These are phyloP conservation scores for Synanthedon myopaeformis DNA, from an alignment of 2,888 invertebrate species.

Conservation along the genomic window DNA sequence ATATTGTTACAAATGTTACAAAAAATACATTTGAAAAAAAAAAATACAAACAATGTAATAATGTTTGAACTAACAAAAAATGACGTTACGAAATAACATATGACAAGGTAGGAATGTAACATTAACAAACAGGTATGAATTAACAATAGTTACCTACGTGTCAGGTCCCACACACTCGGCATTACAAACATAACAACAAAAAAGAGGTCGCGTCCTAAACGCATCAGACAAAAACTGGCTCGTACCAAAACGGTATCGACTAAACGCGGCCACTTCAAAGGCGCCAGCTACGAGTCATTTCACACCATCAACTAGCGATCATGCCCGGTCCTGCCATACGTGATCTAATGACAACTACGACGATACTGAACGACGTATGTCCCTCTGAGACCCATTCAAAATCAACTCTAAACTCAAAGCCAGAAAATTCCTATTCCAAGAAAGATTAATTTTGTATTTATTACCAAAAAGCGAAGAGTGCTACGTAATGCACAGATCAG, in stretches of 20 bases:
- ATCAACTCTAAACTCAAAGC: not conserved
- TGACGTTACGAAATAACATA: slow-evolving; percentile 16
- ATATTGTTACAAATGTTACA: too few species aligned
- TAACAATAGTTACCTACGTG: slow-evolving; percentile 66
- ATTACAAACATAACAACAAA: slow-evolving; percentile 63
- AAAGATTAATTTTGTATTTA: slow-evolving; percentile 10
- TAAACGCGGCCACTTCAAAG: slow-evolving; percentile 49
- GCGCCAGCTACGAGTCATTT: slow-evolving; percentile 49
- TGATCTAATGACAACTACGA: slow-evolving; percentile 53
- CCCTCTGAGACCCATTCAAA: slow-evolving; percentile 1
- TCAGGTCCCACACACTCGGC: slow-evolving; percentile 67
- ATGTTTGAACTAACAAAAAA: slow-evolving; percentile 19
- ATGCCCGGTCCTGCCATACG: slow-evolving; percentile 38
- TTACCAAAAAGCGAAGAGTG: slow-evolving; percentile 6
- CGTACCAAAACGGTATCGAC: slow-evolving; percentile 42
- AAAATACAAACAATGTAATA: not conserved
- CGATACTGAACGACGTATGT: slow-evolving; percentile 18
- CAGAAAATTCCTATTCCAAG: not conserved
- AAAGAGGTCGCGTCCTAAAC: slow-evolving; percentile 63
- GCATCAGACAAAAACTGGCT: slow-evolving; percentile 51
- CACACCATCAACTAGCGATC: slow-evolving; percentile 51
- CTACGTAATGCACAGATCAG: slow-evolving; percentile 25
- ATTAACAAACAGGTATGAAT: slow-evolving; percentile 57
- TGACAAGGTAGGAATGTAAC: slow-evolving; percentile 35
- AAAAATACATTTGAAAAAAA: too few species aligned